These are phyloP conservation scores for Bilobella aurantiaca DNA, from an alignment of 1,140 invertebrate species.

Conservation along the genomic window DNA sequence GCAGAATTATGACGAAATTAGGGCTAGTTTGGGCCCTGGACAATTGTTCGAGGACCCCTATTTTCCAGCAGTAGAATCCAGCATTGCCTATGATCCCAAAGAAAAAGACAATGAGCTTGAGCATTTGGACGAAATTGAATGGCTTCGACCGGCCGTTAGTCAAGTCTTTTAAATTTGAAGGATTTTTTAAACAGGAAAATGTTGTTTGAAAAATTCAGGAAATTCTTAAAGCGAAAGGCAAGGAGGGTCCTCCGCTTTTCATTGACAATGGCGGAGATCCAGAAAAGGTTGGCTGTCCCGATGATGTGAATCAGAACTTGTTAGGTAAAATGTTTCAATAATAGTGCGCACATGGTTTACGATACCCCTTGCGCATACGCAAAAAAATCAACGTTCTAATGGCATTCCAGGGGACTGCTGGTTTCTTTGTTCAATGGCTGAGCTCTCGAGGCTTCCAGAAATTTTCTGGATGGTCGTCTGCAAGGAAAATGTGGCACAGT, in stretches of 20 bases:
- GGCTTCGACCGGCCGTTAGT: neutral
- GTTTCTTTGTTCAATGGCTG: slow-evolving; percentile 3
- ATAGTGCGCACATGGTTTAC: no score
- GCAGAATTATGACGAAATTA: neutral
- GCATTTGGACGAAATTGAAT: neutral
- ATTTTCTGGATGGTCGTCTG: neutral
- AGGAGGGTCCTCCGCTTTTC: neutral
- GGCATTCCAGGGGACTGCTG: neutral
- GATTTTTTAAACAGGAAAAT: neutral
- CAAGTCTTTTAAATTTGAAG: neutral
- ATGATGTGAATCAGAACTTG: neutral
- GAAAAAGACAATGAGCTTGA: neutral
- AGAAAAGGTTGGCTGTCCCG: neutral
- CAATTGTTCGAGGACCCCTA: neutral
- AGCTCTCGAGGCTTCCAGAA: neutral
- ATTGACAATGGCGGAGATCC: slow-evolving; percentile 1
- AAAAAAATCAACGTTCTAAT: no score
- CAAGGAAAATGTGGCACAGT: slow-evolving; percentile 28
- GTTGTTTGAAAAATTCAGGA: neutral
- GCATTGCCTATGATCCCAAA: neutral
- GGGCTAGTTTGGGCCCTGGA: neutral
- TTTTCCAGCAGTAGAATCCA: neutral
- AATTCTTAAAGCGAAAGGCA: neutral
- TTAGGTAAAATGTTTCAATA: no score
- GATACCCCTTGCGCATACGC: no score